Conservation (phyloP, 2,797 vertebrate species). For the Poeciliopsis presidionis region DNA sequence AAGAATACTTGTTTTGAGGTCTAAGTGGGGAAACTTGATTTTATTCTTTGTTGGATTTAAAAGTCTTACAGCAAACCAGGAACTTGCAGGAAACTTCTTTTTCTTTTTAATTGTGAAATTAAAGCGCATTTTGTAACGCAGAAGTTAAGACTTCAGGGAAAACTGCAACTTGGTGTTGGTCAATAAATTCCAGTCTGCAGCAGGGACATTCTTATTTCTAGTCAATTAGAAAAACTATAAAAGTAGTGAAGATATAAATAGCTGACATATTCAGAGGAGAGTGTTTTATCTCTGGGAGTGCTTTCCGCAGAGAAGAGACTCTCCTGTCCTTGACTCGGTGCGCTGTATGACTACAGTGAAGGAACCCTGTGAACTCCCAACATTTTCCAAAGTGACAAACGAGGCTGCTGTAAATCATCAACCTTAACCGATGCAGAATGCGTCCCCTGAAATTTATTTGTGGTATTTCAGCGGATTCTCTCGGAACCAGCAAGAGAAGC, state of each 20-base stretch:
- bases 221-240: background rate
- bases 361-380: slow-evolving; percentile 1
- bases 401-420: background rate
- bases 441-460: slow-evolving; percentile 20
- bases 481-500: slow-evolving; percentile 17
- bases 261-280: background rate
- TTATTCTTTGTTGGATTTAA: no score
- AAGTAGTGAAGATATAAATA: background rate
- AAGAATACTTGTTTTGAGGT: no score
- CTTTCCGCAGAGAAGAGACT: background rate
- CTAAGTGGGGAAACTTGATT: no score
- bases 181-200: background rate
- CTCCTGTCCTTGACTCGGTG: background rate
- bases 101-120: background rate
- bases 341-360: background rate
- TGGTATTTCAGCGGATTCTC: slow-evolving; percentile 28
- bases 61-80: no score
- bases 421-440: background rate
- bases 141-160: background rate
- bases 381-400: background rate
- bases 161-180: background rate
- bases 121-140: background rate
- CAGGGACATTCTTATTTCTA: background rate
- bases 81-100: no score
- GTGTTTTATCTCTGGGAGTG: background rate